Evolutionary conservation across 2,888 invertebrate genomes (phyloP), one percentile per base, ranked within the genome.

Genomic region (Coremacera marginata): DNA sequence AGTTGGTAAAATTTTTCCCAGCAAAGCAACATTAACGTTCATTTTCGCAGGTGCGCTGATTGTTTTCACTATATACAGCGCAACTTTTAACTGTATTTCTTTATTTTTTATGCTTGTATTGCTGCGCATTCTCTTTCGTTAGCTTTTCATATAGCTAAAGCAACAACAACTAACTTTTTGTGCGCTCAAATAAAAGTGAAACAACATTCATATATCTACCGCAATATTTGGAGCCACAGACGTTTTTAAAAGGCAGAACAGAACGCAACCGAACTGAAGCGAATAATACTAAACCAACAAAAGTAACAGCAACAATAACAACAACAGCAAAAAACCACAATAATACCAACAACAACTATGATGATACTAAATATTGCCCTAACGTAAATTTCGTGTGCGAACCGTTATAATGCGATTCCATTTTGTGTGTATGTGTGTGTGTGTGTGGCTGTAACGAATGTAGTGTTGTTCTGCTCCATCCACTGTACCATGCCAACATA

Each of bases 321-420:
- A 60, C 11, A 25, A 44, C 22, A 60, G 60, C 72, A 60, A 70
- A 31, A 5, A 70, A 19, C 70, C 55, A 16, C 70, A 70, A 19
- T 55, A 55, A 16, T 49, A 19, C 16, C 5, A 68, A 57, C 34
- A 55, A 68, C 49, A 16, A 16, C 22, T 63, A 62, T 16, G 37
- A 34, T 22, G 49, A 16, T 49, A 52, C 63, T 72, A 74, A 65
- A 74, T 49, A 37, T 49, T 55, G 74, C 65, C 67, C 74, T 65
- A 67, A 74, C 55, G 74, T 67, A 55, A 55, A 52, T 70, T 78
- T 78, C 57, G 76, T 70, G 60, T 55, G 62, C 49, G 62, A 62
- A 76, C 78, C 78, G 78, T 78, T 78, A 78, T 74, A 74, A 65
- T 74, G 74, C 70, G 76, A 73, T 78, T 55, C 74, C 65, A 60